phyloP scores from a whole-genome alignment of 2,797 vertebrate genomes.

The Sebastes minor region DNA sequence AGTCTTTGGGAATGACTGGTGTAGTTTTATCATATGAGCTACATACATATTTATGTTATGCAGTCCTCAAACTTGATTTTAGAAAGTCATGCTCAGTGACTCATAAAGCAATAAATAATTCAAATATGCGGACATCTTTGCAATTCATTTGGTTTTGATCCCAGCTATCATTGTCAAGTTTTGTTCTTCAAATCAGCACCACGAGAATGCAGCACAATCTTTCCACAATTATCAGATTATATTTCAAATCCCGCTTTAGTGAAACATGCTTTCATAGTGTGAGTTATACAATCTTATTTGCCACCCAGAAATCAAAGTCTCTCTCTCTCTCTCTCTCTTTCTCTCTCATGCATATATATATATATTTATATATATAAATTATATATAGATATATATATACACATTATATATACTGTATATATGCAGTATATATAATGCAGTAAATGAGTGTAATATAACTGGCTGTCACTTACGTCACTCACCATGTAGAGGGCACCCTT shows the following conservation, averaged over 20 bases:
- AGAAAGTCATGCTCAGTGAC: neutral
- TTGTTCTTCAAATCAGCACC: neutral
- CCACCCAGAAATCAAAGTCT: neutral
- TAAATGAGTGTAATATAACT: neutral
- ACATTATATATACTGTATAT: no score
- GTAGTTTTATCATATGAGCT: neutral
- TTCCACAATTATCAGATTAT: neutral
- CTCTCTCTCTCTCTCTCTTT: no score
- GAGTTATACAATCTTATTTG: neutral
- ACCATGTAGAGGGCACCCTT: constrained; percentile 85
- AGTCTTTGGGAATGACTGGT: neutral
- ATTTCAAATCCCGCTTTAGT: neutral
- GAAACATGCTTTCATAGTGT: neutral
- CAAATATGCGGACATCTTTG: neutral
- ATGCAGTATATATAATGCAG: no score
- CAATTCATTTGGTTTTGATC: neutral
- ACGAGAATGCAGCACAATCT: neutral
- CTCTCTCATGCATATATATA: neutral
- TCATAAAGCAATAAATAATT: neutral
- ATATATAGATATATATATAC: no score
- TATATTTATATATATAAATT: no score
- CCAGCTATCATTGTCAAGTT: neutral
- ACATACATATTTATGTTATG: neutral
- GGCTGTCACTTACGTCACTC: constrained; percentile 15
- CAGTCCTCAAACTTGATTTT: neutral